phyloP scores from a whole-genome alignment of 1,140 invertebrate genomes.

The Anoplophora glabripennis region DNA sequence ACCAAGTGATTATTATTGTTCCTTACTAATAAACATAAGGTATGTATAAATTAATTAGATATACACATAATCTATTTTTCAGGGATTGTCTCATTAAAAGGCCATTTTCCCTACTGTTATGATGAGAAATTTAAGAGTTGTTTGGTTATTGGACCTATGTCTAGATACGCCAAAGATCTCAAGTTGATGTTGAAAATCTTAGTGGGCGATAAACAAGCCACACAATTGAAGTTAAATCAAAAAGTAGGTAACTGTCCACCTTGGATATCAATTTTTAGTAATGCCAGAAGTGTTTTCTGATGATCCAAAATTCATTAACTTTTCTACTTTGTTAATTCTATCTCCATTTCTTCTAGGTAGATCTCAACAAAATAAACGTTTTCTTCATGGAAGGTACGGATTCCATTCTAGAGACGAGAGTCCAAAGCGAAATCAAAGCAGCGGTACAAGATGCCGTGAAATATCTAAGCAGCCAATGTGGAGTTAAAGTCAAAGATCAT shows the following conservation, averaged over 20 bases:
- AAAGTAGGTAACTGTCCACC: slow-evolving; percentile 8
- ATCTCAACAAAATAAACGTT: slow-evolving; percentile 66
- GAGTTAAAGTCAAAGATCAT: slow-evolving; percentile 53
- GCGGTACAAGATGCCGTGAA: slow-evolving; percentile 63
- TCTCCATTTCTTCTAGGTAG: slow-evolving; percentile 58
- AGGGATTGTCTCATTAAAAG: slow-evolving; percentile 56
- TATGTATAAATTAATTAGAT: too few relatives aligned
- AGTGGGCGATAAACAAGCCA: slow-evolving; percentile 51
- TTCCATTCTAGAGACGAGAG: slow-evolving; percentile 57
- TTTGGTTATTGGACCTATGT: slow-evolving; percentile 70
- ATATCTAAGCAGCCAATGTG: slow-evolving; percentile 57
- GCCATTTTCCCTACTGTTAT: slow-evolving; percentile 56
- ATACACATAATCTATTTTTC: slow-evolving; percentile 58
- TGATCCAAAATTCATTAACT: too few relatives aligned
- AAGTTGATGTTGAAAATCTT: slow-evolving; percentile 62
- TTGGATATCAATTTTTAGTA: slow-evolving; percentile 1
- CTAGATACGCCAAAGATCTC: slow-evolving; percentile 75
- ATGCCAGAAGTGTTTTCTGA: background rate
- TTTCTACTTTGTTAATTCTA: too few relatives aligned
- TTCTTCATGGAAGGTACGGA: slow-evolving; percentile 77
- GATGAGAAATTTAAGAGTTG: slow-evolving; percentile 44
- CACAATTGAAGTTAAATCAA: slow-evolving; percentile 47
- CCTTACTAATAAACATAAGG: too few relatives aligned
- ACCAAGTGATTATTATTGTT: too few relatives aligned
- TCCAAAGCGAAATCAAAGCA: slow-evolving; percentile 64